These are phyloP conservation scores for Venusia cambrica DNA, from an alignment of 2,888 invertebrate species.

Conservation along the genomic window DNA sequence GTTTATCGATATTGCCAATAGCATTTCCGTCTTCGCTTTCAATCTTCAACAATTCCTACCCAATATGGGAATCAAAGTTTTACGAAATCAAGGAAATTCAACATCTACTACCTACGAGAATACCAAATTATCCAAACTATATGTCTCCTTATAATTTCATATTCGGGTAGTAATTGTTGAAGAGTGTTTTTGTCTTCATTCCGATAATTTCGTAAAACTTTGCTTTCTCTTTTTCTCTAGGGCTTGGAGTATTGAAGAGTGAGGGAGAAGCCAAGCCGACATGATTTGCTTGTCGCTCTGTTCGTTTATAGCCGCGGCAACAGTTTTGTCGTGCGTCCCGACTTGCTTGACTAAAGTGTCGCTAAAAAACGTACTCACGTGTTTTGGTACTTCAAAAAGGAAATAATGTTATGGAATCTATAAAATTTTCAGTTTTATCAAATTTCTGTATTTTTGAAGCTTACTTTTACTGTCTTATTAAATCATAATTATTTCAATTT, in stretches of 20 bases:
- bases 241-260: constrained; percentile 39
- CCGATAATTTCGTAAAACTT: constrained; percentile 52
- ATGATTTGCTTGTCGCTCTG: constrained; percentile 52
- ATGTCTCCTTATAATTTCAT: constrained; percentile 3
- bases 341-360: constrained; percentile 24
- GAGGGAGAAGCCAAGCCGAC: constrained; percentile 24
- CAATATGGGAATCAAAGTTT: constrained; percentile 45
- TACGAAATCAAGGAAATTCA: constrained; percentile 42
- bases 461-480: too few species aligned
- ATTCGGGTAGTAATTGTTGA: constrained; percentile 60
- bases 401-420: constrained; percentile 29
- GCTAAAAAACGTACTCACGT: constrained; percentile 27
- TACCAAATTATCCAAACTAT: constrained; percentile 1
- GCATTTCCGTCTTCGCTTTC: constrained; percentile 6
- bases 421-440: too few species aligned
- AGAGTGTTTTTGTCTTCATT: constrained; percentile 32
- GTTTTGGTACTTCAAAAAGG: constrained; percentile 32
- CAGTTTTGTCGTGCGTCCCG: constrained; percentile 43
- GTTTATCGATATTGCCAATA: too few species aligned
- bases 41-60: constrained; percentile 64
- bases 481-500: too few species aligned
- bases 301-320: constrained; percentile 40
- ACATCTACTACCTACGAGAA: constrained; percentile 40
- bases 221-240: constrained; percentile 48
- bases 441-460: too few species aligned